Evolutionary conservation across 1,140 invertebrate genomes (phyloP), one percentile per base, ranked within the genome.

Genomic region (Papilio polytes): DNA sequence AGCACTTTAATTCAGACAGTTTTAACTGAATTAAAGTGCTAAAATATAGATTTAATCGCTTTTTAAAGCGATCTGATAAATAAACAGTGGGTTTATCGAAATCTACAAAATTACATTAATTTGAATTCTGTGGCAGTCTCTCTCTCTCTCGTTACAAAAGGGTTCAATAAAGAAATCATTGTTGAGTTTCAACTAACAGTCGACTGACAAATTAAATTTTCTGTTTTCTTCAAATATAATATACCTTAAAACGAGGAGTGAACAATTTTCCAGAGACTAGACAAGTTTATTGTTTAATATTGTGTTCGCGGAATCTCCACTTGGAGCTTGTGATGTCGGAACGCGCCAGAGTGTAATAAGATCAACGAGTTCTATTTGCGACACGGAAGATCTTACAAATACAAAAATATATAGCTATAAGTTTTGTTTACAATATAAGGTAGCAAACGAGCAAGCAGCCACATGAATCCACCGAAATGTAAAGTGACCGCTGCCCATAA

Each of bases 201-300:
- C 63, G 63, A 36, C 63, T 31, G 22, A 63, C 59, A 63, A 70
- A 70, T 70, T 70, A 18, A 70, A 36, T 70, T 41, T 70, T 70
- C 63, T 70, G 63, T 66, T 66, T 66, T 13, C 59, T 66, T 66
- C 12, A 26, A 70, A 70, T 31, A 63, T 63, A 63, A 63, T 63
- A 31, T 63, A 70, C 26, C 22, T 70, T 70, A 70, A 70, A 70
- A 26, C 13, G 26, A 70, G 26, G 13, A 15, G 26, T 70, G 63
- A 31, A 70, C 26, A 70, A 70, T 31, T 70, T 70, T 70, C 63
- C 63, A 31, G n/a, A 70, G 63, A 70, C 63, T 70, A 70, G 63
- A 70, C 63, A 70, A 70, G 63, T 70, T 70, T 70, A 70, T 70
- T 70, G 63, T 70, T 70, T 70, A 70, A 70, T 70, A 70, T 70